Evolutionary conservation across 2,113 vertebrate species (phyloP).

Genomic region (Pelvicachromis taeniatus): DNA sequence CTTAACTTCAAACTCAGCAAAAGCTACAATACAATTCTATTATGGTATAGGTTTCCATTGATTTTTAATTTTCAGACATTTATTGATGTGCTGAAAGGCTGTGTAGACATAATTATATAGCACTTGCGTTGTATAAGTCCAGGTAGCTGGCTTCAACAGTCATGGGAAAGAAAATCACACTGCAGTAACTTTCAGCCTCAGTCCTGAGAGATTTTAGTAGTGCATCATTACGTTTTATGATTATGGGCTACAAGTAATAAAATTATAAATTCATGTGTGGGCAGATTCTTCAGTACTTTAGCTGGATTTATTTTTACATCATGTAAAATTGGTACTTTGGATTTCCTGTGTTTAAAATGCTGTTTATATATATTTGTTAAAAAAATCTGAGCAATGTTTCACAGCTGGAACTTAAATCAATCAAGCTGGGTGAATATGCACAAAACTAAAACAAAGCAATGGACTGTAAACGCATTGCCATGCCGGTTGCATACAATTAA

Average conservation of each 20-base stretch:
- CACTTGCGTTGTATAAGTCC: not conserved
- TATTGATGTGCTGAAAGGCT: constrained; percentile 28
- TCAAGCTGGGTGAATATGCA: not conserved
- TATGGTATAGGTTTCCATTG: constrained; percentile 7
- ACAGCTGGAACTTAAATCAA: not conserved
- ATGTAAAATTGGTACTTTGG: not conserved
- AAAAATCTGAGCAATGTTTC: not conserved
- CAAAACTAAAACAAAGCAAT: not conserved
- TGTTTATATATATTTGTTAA: not conserved
- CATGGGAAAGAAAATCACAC: not conserved
- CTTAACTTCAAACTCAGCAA: not conserved
- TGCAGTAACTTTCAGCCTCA: not conserved
- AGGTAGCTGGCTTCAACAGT: not conserved
- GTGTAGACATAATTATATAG: constrained; percentile 16
- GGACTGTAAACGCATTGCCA: not conserved
- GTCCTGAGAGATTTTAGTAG: constrained; percentile 1
- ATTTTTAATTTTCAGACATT: constrained; percentile 45
- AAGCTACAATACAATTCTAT: not conserved
- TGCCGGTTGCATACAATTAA: not conserved
- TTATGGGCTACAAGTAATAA: not conserved
- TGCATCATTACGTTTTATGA: not conserved
- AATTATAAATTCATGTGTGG: not conserved
- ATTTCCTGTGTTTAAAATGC: not conserved
- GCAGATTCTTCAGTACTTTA: not conserved
- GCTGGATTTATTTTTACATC: not conserved